Percentiles rank a stretch among this genome's conserved stretches.
Conservation (phyloP, 2,797 vertebrate genomes). For the Tenualosa thibaudeaui region DNA sequence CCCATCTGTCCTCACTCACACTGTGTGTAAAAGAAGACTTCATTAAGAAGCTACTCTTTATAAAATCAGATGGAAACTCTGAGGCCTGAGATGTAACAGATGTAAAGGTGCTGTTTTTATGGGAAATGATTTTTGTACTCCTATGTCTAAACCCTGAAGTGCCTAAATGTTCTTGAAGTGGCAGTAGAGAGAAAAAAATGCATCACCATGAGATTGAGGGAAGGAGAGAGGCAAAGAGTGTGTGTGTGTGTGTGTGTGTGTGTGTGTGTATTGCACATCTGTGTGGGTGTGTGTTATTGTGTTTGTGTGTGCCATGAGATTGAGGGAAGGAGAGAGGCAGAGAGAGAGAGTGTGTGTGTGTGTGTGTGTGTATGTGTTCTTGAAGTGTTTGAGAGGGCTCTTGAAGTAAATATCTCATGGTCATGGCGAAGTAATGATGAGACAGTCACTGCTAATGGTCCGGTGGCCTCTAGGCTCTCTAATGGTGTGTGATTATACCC, state of each 20-base stretch:
- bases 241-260: too few relatives aligned
- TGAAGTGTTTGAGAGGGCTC: too few relatives aligned
- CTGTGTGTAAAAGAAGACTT: conserved; percentile 12
- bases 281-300: too few relatives aligned
- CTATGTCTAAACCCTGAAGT: background rate
- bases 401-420: background rate
- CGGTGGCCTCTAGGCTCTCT: background rate
- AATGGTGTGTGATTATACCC: background rate
- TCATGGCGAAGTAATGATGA: background rate
- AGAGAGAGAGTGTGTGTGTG: too few relatives aligned
- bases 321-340: too few relatives aligned
- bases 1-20: conserved; percentile 37
- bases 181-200: too few relatives aligned
- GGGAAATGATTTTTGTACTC: background rate
- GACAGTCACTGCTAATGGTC: background rate
- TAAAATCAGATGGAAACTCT: background rate
- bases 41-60: conserved; percentile 30
- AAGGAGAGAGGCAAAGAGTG: background rate
- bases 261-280: too few relatives aligned
- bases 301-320: too few relatives aligned
- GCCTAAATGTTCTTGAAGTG: background rate
- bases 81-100: background rate
- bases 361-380: too few relatives aligned
- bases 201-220: too few relatives aligned
- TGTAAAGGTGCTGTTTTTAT: background rate